Percentiles rank a stretch among this genome's conserved stretches.
Conservation (phyloP, 2,888 invertebrate species). For the Pimpla rufipes region DNA sequence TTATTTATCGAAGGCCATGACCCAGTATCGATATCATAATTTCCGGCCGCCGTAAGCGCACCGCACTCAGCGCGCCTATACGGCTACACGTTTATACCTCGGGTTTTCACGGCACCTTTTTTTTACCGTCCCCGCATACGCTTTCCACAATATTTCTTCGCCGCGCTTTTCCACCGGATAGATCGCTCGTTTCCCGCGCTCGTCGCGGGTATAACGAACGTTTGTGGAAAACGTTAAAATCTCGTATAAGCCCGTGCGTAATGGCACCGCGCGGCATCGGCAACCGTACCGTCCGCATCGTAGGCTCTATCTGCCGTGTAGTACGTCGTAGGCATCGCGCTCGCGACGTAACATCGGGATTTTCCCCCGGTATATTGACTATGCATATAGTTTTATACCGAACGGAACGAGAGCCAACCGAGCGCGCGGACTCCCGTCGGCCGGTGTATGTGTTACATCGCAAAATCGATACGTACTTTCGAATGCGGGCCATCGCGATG, state of each 20-base stretch:
- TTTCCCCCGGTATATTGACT: conserved; percentile 12
- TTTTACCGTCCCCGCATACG: neutral
- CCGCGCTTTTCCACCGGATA: neutral
- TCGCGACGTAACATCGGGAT: conserved; percentile 21
- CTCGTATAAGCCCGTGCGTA: neutral
- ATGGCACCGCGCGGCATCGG: neutral
- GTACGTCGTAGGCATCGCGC: neutral
- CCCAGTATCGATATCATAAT: conserved; percentile 53
- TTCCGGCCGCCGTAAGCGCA: conserved; percentile 9
- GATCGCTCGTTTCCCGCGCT: neutral
- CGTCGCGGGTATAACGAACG: neutral
- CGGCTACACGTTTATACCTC: conserved; percentile 8
- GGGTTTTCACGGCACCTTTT: neutral
- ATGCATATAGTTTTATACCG: conserved; percentile 32
- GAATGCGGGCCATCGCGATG: conserved; percentile 76
- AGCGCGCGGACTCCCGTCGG: conserved; percentile 48
- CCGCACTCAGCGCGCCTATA: conserved; percentile 1
- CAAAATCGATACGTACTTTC: conserved; percentile 75
- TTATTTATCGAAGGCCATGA: conserved; percentile 52
- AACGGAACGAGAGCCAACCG: conserved; percentile 28
- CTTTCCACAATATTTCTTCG: neutral
- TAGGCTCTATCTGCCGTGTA: neutral
- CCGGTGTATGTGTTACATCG: conserved; percentile 57
- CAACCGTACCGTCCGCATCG: no score
- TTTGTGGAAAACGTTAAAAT: conserved; percentile 12